These are phyloP conservation scores for Bothrops jararaca DNA, from an alignment of 2,113 vertebrate genomes.

Conservation along the genomic window DNA sequence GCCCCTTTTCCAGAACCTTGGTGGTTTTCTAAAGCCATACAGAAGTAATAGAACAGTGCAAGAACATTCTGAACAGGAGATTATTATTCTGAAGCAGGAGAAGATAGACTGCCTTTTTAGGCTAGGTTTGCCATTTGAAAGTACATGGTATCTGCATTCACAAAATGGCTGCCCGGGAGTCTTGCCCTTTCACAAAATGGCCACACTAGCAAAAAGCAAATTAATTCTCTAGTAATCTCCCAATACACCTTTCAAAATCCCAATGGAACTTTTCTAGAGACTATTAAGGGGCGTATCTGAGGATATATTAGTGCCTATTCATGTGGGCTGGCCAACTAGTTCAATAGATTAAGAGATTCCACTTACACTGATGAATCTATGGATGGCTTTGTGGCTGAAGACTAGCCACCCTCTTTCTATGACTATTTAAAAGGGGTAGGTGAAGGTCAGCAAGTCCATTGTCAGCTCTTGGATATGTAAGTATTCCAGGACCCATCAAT, in stretches of 20 bases:
- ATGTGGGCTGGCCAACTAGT: neutral
- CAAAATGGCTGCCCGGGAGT: neutral
- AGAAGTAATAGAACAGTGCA: neutral
- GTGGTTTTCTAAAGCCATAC: neutral
- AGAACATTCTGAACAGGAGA: neutral
- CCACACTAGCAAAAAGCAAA: neutral
- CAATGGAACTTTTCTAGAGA: neutral
- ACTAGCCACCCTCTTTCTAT: neutral
- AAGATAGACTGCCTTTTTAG: neutral
- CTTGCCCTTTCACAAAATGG: neutral
- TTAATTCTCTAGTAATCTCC: neutral
- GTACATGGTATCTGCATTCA: neutral
- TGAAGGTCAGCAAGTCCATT: neutral
- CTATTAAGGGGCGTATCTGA: neutral
- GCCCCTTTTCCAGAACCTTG: neutral
- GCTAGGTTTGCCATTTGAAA: neutral
- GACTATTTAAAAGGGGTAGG: neutral
- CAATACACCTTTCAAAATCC: neutral
- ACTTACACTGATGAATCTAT: neutral
- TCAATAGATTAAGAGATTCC: neutral
- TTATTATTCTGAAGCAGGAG: neutral
- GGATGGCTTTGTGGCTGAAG: neutral
- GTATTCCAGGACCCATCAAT: neutral
- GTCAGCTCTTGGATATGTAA: neutral
- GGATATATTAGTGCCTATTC: neutral